A percentile compares a stretch with the other conserved stretches of the same genome.
These are phyloP conservation scores for Marcusenius ussheri DNA, from an alignment of 2,113 vertebrate species.

Conservation along the genomic window DNA sequence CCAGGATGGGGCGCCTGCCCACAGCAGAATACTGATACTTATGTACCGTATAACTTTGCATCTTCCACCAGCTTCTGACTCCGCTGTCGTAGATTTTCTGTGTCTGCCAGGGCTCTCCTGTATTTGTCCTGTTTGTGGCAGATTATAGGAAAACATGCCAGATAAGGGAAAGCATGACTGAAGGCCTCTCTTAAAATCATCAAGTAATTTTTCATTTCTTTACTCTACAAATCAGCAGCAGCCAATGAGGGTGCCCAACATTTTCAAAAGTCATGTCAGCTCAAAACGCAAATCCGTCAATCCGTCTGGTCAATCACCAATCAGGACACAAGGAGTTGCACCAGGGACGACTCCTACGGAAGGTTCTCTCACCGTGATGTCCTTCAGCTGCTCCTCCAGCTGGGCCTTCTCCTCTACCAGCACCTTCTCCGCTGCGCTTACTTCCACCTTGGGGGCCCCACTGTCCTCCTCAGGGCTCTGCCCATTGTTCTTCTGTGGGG, in stretches of 20 bases:
- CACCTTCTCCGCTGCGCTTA: conserved; percentile 55
- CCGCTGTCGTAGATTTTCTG: conserved; percentile 84
- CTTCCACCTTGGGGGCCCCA: conserved; percentile 61
- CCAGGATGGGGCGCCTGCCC: neutral
- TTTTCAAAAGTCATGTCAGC: neutral
- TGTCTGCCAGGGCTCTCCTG: conserved; percentile 87
- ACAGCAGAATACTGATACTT: neutral
- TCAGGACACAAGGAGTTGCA: neutral
- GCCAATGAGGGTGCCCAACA: neutral
- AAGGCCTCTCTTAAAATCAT: neutral
- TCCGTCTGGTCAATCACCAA: neutral
- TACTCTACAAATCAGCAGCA: neutral
- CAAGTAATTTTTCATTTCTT: neutral
- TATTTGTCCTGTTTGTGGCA: conserved; percentile 77
- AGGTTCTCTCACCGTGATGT: conserved; percentile 66
- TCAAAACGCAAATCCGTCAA: neutral
- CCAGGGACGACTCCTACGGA: neutral
- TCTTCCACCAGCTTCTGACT: conserved; percentile 88
- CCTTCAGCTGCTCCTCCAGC: conserved; percentile 83
- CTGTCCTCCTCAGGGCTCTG: conserved; percentile 69
- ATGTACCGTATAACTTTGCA: conserved; percentile 83
- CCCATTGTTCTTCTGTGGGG: conserved; percentile 72
- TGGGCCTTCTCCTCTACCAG: conserved; percentile 73
- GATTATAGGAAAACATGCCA: neutral
- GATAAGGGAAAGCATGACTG: neutral